phyloP scores from a whole-genome alignment of 1,140 invertebrate genomes.

The Antheraea pernyi region DNA sequence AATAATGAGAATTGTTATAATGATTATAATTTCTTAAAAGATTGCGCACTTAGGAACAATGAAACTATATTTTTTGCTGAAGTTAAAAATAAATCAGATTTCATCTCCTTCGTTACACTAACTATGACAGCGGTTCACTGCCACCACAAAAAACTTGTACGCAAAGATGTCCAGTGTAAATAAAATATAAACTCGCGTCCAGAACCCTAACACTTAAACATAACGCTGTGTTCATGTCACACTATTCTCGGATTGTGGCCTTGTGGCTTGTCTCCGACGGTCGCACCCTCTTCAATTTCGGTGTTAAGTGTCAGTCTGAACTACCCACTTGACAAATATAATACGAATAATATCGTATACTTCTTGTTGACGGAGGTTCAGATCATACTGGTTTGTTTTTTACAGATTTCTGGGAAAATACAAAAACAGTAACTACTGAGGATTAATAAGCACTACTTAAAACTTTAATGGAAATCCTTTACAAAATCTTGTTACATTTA shows the following conservation, averaged over 20 bases:
- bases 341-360: constrained; percentile 5
- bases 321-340: constrained; percentile 13
- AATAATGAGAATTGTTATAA: too few relatives aligned
- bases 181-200: background rate
- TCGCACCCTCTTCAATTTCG: constrained; percentile 32
- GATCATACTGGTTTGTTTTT: background rate
- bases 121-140: background rate
- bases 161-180: background rate
- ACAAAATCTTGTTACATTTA: too few relatives aligned
- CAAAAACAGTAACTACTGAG: background rate
- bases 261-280: constrained; percentile 23
- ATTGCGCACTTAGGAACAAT: too few relatives aligned
- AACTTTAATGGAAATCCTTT: too few relatives aligned
- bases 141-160: background rate
- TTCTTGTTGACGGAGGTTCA: background rate
- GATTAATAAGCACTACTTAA: background rate
- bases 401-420: background rate
- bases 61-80: background rate
- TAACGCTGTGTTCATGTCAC: constrained; percentile 13
- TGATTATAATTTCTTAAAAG: too few relatives aligned
- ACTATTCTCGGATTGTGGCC: constrained; percentile 21
- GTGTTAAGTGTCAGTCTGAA: constrained; percentile 15
- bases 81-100: background rate
- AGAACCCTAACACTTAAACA: constrained; percentile 4
- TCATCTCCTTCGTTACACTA: background rate